Conservation (phyloP, 2,888 invertebrate species). For the Drosophila eohydei region DNA sequence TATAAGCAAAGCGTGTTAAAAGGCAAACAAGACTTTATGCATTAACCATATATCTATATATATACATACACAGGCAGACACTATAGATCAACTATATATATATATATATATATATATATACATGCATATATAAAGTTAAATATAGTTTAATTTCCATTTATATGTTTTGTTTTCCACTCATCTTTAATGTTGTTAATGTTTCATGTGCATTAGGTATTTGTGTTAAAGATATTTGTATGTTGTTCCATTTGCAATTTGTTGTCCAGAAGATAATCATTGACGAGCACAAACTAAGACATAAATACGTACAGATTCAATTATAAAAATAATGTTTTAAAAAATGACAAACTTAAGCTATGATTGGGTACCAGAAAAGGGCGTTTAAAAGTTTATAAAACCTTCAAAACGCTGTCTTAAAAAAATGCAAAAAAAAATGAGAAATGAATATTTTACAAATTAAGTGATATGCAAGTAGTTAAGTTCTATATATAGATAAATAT, state of each 20-base stretch:
- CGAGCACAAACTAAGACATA: constrained; percentile 42
- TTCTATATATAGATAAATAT: constrained; percentile 25
- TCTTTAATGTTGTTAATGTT: constrained; percentile 44
- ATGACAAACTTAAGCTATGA: constrained; percentile 19
- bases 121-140: neutral
- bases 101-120: constrained; percentile 10
- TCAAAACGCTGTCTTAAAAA: constrained; percentile 19
- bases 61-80: constrained; percentile 7
- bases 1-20: constrained; percentile 53
- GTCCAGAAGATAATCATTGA: constrained; percentile 34
- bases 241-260: constrained; percentile 34
- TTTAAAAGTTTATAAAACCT: constrained; percentile 58
- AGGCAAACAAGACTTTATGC: constrained; percentile 55
- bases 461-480: constrained; percentile 59
- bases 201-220: constrained; percentile 18
- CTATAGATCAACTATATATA: constrained; percentile 18
- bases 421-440: constrained; percentile 9
- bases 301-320: constrained; percentile 26
- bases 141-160: constrained; percentile 4
- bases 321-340: constrained; percentile 8
- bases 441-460: constrained; percentile 50
- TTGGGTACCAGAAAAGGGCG: constrained; percentile 38
- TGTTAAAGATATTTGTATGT: constrained; percentile 23
- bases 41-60: constrained; percentile 29
- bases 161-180: constrained; percentile 1